phyloP scores from a whole-genome alignment of 2,113 vertebrate species.

The Albula glossodonta region DNA sequence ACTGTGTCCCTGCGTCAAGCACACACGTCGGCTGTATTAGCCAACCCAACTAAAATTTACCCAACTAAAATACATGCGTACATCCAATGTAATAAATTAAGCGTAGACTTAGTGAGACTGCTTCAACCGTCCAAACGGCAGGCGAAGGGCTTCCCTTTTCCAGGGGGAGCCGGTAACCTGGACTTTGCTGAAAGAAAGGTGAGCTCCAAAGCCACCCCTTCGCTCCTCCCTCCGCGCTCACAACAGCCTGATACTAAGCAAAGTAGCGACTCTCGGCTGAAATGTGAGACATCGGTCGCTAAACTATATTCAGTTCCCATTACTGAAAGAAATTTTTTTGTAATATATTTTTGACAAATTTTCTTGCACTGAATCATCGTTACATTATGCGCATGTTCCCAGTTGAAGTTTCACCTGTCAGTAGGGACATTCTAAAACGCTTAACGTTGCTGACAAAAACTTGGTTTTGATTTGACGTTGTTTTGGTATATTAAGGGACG shows the following conservation, averaged over 20 bases:
- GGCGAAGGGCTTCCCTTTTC: background rate
- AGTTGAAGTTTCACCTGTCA: no score
- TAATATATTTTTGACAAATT: no score
- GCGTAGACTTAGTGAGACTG: background rate
- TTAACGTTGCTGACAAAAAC: no score
- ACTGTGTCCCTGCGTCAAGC: background rate
- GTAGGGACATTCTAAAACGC: no score
- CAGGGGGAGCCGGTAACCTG: constrained; percentile 12
- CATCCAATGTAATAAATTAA: background rate
- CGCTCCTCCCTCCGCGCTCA: constrained; percentile 17
- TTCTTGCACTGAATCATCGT: no score
- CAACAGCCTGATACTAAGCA: background rate
- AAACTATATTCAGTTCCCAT: no score
- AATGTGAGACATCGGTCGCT: background rate
- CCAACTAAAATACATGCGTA: background rate
- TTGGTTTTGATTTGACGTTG: no score
- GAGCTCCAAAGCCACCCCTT: background rate
- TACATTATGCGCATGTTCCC: no score
- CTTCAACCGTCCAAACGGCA: background rate
- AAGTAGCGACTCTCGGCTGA: background rate
- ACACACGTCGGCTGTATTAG: background rate
- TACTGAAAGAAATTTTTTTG: no score
- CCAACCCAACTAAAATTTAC: no score
- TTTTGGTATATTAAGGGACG: no score
- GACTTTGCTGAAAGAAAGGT: constrained; percentile 4